phyloP scores from a whole-genome alignment of 2,113 vertebrate species.

The Axis porcinus region DNA sequence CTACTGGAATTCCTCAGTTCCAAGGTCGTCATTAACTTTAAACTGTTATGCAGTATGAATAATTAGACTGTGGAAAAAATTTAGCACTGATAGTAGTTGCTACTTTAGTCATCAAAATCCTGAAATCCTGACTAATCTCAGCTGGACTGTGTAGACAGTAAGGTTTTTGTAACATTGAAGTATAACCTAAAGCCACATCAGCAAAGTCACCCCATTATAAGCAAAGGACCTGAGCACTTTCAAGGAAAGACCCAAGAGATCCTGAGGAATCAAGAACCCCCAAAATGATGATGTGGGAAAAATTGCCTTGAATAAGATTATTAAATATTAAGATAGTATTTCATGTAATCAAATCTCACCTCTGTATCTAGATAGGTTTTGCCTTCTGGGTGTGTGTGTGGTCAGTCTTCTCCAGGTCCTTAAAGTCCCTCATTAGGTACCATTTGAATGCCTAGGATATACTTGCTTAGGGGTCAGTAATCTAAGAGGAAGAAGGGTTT shows the following conservation, averaged over 20 bases:
- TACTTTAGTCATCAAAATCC: not conserved
- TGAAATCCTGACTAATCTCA: not conserved
- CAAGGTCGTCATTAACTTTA: slow-evolving; percentile 11
- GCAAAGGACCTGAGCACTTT: not conserved
- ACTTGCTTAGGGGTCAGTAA: not conserved
- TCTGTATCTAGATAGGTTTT: not conserved
- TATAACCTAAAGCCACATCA: not conserved
- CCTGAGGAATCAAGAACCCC: not conserved
- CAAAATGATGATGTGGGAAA: not conserved
- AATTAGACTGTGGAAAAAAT: not conserved
- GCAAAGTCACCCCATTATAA: not conserved
- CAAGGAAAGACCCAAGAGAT: not conserved
- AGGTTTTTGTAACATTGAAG: not conserved
- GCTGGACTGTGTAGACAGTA: not conserved
- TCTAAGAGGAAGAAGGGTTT: not conserved
- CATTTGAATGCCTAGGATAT: not conserved
- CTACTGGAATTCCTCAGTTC: slow-evolving; percentile 36
- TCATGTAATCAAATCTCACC: not conserved
- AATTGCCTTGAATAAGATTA: not conserved
- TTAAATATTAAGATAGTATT: not conserved
- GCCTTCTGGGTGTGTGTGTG: not conserved
- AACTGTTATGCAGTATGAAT: not conserved
- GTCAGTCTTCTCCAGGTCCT: not conserved
- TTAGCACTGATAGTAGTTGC: not conserved
- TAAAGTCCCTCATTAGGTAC: not conserved